Evolutionary conservation across 2,888 invertebrate species (phyloP).

Genomic region (Brenthis hecate): DNA sequence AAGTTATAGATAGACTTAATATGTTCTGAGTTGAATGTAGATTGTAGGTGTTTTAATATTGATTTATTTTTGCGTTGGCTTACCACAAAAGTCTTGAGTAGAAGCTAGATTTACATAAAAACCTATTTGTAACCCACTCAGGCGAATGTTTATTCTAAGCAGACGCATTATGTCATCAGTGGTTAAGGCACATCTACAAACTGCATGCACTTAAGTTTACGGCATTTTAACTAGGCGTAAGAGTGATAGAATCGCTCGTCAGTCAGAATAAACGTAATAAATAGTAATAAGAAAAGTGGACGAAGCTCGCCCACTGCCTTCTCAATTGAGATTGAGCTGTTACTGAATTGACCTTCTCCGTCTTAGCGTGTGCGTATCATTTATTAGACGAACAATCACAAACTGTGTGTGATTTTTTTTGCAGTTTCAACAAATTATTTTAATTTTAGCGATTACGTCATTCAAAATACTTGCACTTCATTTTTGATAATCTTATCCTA

Average conservation of each 20-base stretch:
- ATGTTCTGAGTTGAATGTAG: neutral
- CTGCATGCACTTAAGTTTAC: conserved; percentile 37
- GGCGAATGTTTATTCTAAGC: conserved; percentile 17
- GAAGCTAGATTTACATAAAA: conserved; percentile 14
- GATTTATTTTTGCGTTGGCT: conserved; percentile 2
- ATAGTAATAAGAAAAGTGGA: conserved; percentile 62
- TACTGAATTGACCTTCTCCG: conserved; percentile 69
- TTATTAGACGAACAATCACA: conserved; percentile 20
- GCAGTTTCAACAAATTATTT: neutral
- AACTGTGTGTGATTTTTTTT: conserved; percentile 4
- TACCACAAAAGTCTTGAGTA: neutral
- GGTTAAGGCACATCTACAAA: conserved; percentile 15
- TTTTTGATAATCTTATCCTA: conserved; percentile 2
- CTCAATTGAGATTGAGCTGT: conserved; percentile 68
- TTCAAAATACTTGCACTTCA: neutral
- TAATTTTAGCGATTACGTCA: neutral
- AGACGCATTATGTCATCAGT: conserved; percentile 22
- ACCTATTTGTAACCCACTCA: conserved; percentile 22
- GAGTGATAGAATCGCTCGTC: conserved; percentile 58
- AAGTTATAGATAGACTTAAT: neutral
- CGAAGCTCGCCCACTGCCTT: conserved; percentile 64
- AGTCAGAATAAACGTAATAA: conserved; percentile 48
- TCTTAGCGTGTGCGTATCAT: conserved; percentile 45
- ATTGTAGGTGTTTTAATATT: conserved; percentile 1
- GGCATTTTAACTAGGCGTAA: conserved; percentile 41